Base-by-base conservation (phyloP, 2,113 vertebrate genomes). In the Andinoacara biseriatus region DNA sequence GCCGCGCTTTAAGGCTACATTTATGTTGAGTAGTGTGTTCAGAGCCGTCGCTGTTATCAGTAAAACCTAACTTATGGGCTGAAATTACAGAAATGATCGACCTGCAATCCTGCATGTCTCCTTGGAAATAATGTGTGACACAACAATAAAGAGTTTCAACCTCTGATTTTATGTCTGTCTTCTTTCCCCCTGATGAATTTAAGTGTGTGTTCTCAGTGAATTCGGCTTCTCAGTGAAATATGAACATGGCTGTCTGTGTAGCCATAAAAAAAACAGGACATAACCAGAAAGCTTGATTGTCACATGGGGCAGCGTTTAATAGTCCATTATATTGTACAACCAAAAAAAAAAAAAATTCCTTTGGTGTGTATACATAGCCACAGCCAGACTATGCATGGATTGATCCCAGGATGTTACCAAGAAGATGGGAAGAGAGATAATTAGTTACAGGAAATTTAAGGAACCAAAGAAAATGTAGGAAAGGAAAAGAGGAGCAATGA, bases 341-440 rank as follows among this genome's bases (percentile, higher is more conserved):
- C 93, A 91, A 94, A 93, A 92, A 83, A 58, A 52, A 33, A 31
- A 33, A 33, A 33, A 2, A 3, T 80, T 46, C 24, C 89, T 91
- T 87, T 10, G 82, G 91, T 92, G 89, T 76, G 35, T 29, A 65
- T 80, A 88, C 94, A 95, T 86, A 93, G 93, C 81, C 84, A 65
- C 26, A 80, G 91, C 56, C 87, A 72, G 90, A 91, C 92, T 90
- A 86, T 93, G 93, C 83, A 88, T 83, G 75, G 90, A 87, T 95
- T 95, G 95, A 96, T 96, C 96, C 96, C 96, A 95, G 93, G 95
- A 94, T 95, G 95, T 96, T 95, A 95, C 90, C 87, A 82, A 93
- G 80, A 83, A 74, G 89, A 82, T 65, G 91, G 78, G 82, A 80
- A 26, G 29, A 77, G 61, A 69, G 80, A 67, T 79, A 74, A 38